Base-by-base conservation (phyloP, 2,797 vertebrate genomes). In the Liparis tanakae region DNA sequence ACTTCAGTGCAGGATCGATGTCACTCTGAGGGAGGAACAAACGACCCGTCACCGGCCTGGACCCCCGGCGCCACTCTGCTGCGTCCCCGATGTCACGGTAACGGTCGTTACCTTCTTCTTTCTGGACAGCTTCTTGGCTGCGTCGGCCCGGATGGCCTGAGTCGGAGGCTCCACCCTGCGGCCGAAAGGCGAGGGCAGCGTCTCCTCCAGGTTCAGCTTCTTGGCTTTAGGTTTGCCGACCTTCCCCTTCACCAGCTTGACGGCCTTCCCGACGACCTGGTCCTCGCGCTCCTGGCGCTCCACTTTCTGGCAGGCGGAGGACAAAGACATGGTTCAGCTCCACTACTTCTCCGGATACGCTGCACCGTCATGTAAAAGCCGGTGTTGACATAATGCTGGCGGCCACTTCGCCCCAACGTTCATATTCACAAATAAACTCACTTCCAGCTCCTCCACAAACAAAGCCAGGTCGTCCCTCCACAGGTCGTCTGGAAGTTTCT, bases 381-480 rank as follows among this genome's bases (percentile, higher is more conserved):
- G 2, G 43, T 17, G 17, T 33, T n/a, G n/a, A n/a, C n/a, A n/a
- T n/a, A n/a, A n/a, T n/a, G n/a, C n/a, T n/a, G n/a, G n/a, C n/a
- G n/a, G n/a, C n/a, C n/a, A n/a, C n/a, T n/a, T 17, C 53, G 17
- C 5, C 33, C 3, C n/a, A n/a, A 57, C 10, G 36, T 20, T 34
- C 54, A 18, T n/a, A 46, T 46, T 22, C 50, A 53, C 10, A 7
- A 13, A 10, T 65, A 17, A 66, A 85, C 97, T 91, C 93, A 99
- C 98, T 70, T 98, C 96, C 83, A 99, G 94, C 85, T 99, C 97
- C 87, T 99, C 96, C 15, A 98, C 85, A 88, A 99, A 99, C 44
- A 97, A 94, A 0, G 97, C 95, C 89, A 99, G 91, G 91, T 99
- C 98, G 88, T 96, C 97, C 92, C 96, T 98, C 98, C 98, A 99